Base-by-base conservation (phyloP, 2,113 vertebrate genomes). In the Chelonoidis abingdonii region DNA sequence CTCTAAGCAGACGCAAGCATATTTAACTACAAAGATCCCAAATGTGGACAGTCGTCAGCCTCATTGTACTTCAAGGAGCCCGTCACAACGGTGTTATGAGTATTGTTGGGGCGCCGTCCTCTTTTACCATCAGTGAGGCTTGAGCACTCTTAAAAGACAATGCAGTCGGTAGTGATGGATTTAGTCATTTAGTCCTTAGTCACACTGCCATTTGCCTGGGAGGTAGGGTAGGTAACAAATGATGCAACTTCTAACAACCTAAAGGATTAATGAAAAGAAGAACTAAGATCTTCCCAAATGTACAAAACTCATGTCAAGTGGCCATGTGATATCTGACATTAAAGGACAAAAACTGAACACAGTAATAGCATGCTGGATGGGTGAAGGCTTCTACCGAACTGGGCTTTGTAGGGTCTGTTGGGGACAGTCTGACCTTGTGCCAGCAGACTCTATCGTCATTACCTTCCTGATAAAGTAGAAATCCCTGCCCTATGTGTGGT, bases 21-120 rank as follows among this genome's bases (percentile, higher is more conserved):
- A 65, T 94, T 94, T 72, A 97, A 31, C 85, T 85, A 57, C 50
- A n/a, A 93, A 57, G 62, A 41, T 89, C 79, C 85, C 86, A 91
- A 90, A 93, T 53, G 87, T 35, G 92, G 90, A 81, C 57, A 65
- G 57, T 57, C 10, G 17, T 96, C 62, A 81, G 38, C 80, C 78
- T 72, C 31, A 54, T 7, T 13, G 9, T 56, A 38, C 54, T 95
- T 95, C 75, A 81, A 96, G 86, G 50, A 95, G 83, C 24, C 22
- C 3, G 0, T 47, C 22, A 41, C 47, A 44, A 22, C 7, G 41
- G 65, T 81, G 5, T 59, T 62, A 14, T 84, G 89, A 44, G 24
- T 14, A 47, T 13, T 78, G 24, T 78, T 29, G 6, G 5, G 50
- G 50, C 25, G 3, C 4, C 31, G 8, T 54, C 72, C 80, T 89